Conservation (phyloP, 1,140 invertebrate genomes). For the Plodia interpunctella region DNA sequence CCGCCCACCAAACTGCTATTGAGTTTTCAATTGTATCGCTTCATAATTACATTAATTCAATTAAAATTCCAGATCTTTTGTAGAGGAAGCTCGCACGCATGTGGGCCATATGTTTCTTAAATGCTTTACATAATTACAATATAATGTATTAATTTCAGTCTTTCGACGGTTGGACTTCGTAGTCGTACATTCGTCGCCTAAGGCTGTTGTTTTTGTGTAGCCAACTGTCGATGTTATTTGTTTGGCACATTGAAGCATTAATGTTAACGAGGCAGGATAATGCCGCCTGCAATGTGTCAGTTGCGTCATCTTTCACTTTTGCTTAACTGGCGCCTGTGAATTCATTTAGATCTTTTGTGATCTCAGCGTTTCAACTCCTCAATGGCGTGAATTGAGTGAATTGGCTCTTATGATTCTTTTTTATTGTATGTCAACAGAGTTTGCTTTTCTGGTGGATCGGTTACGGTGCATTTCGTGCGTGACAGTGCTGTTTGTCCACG, state of each 20-base stretch:
- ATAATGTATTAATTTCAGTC: conserved; percentile 6
- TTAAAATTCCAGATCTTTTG: conserved; percentile 32
- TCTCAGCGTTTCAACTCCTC: conserved; percentile 12
- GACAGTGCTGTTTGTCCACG: conserved; percentile 46
- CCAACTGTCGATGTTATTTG: conserved; percentile 23
- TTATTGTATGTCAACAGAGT: conserved; percentile 4
- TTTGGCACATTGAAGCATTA: conserved; percentile 23
- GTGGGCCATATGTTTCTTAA: conserved; percentile 11
- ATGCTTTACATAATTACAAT: neutral
- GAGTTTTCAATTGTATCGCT: conserved; percentile 33
- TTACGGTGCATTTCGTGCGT: conserved; percentile 31
- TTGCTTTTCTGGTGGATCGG: conserved; percentile 35
- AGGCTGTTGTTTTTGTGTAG: conserved; percentile 31
- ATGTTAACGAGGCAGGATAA: conserved; percentile 24
- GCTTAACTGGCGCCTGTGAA: conserved; percentile 23
- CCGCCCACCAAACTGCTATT: conserved; percentile 21
- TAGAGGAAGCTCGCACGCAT: conserved; percentile 29
- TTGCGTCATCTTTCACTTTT: conserved; percentile 17
- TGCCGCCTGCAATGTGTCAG: conserved; percentile 34
- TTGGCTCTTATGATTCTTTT: conserved; percentile 4
- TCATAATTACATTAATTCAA: conserved; percentile 35
- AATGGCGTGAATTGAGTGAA: neutral
- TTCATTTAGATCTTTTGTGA: conserved; percentile 22
- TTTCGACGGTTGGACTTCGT: neutral
- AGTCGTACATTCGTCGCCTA: conserved; percentile 6